phyloP scores from a whole-genome alignment of 1,140 invertebrate species.

The Nixonia krombeini region DNA sequence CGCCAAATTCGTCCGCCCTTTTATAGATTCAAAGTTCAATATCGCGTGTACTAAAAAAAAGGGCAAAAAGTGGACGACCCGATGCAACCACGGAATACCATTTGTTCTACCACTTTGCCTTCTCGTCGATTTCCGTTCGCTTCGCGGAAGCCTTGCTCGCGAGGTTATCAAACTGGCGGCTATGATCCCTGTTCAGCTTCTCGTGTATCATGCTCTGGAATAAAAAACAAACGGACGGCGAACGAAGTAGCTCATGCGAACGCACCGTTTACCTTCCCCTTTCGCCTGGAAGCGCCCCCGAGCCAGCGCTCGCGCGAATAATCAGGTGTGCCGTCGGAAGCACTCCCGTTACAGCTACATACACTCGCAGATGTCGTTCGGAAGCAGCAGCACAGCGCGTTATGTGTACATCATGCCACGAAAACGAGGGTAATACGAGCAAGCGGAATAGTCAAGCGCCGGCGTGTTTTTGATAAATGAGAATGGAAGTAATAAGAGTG shows the following conservation, averaged over 20 bases:
- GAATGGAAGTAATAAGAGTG: no score
- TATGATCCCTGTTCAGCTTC: conserved; percentile 30
- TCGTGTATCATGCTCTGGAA: conserved; percentile 31
- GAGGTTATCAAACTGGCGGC: conserved; percentile 32
- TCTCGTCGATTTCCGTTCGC: conserved; percentile 35
- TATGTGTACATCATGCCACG: not conserved
- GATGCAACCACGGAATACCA: conserved; percentile 31
- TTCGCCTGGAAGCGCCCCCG: not conserved
- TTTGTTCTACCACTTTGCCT: conserved; percentile 27
- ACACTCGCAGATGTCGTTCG: not conserved
- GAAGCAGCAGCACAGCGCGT: not conserved
- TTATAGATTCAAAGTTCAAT: no score
- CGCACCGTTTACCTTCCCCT: conserved; percentile 15
- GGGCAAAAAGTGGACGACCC: no score
- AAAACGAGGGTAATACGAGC: not conserved
- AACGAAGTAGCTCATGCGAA: conserved; percentile 55
- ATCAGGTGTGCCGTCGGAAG: conserved; percentile 32
- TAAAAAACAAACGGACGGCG: conserved; percentile 46
- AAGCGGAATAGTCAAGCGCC: not conserved
- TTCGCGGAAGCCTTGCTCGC: conserved; percentile 19
- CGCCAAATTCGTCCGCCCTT: no score
- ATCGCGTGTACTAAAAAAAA: no score
- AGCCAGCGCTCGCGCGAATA: conserved; percentile 14
- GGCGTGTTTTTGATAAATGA: not conserved
- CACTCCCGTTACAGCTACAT: conserved; percentile 24